phyloP scores from a whole-genome alignment of 2,113 vertebrate species.

The Morone saxatilis region DNA sequence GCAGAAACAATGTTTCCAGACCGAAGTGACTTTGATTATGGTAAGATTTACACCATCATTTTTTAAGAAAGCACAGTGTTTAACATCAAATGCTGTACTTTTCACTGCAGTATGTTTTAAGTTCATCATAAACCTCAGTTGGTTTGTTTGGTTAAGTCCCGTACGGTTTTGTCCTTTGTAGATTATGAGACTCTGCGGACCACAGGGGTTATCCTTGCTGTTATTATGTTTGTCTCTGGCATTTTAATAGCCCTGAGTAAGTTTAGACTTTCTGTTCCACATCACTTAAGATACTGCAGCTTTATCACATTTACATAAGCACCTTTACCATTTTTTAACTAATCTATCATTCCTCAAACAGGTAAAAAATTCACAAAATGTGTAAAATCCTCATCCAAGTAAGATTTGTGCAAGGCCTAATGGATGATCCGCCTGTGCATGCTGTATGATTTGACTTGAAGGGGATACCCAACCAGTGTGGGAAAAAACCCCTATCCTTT shows the following conservation, averaged over 20 bases:
- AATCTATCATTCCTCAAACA: conserved; percentile 81
- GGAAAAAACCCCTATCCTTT: conserved; percentile 17
- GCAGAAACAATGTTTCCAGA: conserved; percentile 75
- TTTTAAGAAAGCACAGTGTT: neutral
- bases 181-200: conserved; percentile 91
- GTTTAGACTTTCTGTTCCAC: conserved; percentile 58
- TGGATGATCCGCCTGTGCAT: conserved; percentile 81
- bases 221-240: conserved; percentile 89
- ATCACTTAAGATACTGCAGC: neutral
- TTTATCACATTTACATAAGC: conserved; percentile 20
- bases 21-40: conserved; percentile 84
- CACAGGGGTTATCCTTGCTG: conserved; percentile 89
- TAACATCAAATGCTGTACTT: neutral
- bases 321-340: conserved; percentile 54
- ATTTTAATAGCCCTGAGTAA: conserved; percentile 92
- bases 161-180: conserved; percentile 63
- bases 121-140: neutral
- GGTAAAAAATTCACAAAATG: conserved; percentile 89
- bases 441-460: conserved; percentile 78
- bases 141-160: neutral
- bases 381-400: conserved; percentile 86
- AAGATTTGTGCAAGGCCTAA: conserved; percentile 76
- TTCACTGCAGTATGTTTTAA: neutral
- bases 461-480: conserved; percentile 21
- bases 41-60: conserved; percentile 64